These are phyloP conservation scores for Takifugu flavidus DNA, from an alignment of 2,113 vertebrate genomes.

Conservation along the genomic window DNA sequence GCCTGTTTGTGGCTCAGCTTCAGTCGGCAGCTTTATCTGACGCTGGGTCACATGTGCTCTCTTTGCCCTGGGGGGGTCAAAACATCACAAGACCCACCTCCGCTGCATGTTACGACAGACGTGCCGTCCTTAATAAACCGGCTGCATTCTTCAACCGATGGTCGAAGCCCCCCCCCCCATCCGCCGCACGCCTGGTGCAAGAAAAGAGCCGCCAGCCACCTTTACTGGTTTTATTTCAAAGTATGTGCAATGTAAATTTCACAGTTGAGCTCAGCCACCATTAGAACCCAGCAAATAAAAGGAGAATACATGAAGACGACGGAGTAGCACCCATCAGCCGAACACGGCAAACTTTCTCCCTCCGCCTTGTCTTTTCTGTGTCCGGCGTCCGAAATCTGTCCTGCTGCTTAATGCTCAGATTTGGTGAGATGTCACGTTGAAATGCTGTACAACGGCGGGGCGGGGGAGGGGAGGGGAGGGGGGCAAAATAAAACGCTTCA, in stretches of 20 bases:
- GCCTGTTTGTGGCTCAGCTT: background rate
- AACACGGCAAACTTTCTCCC: conserved; percentile 10
- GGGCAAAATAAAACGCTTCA: conserved; percentile 25
- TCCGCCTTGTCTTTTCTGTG: conserved; percentile 56
- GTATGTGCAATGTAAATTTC: conserved; percentile 82
- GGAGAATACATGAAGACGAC: conserved; percentile 30
- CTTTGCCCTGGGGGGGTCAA: background rate
- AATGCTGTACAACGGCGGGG: conserved; percentile 47
- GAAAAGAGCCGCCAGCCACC: conserved; percentile 3
- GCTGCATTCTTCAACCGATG: too few relatives aligned
- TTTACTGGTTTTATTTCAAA: conserved; percentile 77
- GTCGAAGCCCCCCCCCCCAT: too few relatives aligned
- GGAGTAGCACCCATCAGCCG: conserved; percentile 8
- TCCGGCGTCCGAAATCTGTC: conserved; percentile 62
- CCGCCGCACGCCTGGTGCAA: background rate
- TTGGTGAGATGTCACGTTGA: conserved; percentile 50
- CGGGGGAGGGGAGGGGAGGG: background rate
- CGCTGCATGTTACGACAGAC: background rate
- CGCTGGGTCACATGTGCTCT: conserved; percentile 40
- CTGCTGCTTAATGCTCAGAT: conserved; percentile 61
- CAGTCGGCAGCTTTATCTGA: conserved; percentile 1
- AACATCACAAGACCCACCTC: background rate
- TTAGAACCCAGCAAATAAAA: conserved; percentile 59
- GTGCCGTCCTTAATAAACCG: too few relatives aligned
- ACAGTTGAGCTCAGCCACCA: conserved; percentile 79